A percentile compares a stretch with the other conserved stretches of the same genome.
Evolutionary conservation across 2,113 vertebrate species (phyloP).

Genomic region (Beaufortia kweichowensis): DNA sequence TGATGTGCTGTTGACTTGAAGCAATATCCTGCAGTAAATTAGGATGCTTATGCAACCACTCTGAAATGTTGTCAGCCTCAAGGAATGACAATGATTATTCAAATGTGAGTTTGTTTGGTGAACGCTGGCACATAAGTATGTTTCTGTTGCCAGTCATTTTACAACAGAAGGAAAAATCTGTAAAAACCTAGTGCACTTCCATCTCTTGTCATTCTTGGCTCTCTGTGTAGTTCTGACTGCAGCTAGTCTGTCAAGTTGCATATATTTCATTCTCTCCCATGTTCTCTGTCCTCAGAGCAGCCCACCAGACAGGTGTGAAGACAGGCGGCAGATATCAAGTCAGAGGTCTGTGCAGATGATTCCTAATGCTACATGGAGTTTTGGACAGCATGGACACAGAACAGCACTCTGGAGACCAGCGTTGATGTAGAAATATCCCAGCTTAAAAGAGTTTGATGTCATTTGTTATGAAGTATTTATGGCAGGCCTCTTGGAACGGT

Average conservation of each 20-base stretch:
- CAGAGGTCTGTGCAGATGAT: constrained; percentile 20
- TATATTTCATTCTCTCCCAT: constrained; percentile 5
- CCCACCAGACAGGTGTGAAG: constrained; percentile 64
- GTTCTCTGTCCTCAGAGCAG: constrained; percentile 40
- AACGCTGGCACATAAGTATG: constrained; percentile 8
- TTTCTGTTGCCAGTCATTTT: constrained; percentile 15
- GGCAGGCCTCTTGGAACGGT: constrained; percentile 65
- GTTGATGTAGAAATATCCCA: constrained; percentile 75
- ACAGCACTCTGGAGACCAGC: constrained; percentile 69
- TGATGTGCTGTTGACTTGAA: constrained; percentile 27
- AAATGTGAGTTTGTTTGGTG: constrained; percentile 31
- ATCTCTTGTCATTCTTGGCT: constrained; percentile 3
- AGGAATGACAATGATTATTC: constrained; percentile 2
- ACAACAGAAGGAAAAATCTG: neutral
- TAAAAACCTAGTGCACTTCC: constrained; percentile 17
- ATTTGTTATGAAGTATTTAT: constrained; percentile 76
- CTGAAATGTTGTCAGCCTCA: constrained; percentile 17
- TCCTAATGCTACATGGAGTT: constrained; percentile 17
- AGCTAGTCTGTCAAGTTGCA: constrained; percentile 1
- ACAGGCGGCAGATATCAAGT: constrained; percentile 20
- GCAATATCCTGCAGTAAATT: constrained; percentile 5
- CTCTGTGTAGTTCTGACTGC: neutral
- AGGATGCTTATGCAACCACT: constrained; percentile 21
- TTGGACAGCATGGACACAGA: constrained; percentile 62
- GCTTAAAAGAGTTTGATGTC: constrained; percentile 71